Base-by-base conservation (phyloP, 2,888 invertebrate genomes). In the Dermolepida albohirtum region DNA sequence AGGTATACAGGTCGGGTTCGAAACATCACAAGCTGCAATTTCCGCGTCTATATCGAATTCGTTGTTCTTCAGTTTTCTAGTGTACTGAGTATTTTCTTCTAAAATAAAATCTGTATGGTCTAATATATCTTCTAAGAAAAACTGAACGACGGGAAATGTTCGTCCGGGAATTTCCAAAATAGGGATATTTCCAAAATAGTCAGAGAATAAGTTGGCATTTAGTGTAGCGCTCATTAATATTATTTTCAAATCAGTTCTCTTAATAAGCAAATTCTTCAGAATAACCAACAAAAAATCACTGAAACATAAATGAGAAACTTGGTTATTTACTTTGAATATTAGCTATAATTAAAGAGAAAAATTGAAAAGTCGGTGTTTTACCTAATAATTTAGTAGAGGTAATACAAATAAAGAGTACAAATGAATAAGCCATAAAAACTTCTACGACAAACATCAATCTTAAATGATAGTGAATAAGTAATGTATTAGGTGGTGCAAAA, bases 171-270 rank as follows among this genome's bases (percentile, higher is more conserved):
- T 93, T 78, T 92, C 89, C 70, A 96, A 83, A 50, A 94, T 86
- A 1, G 95, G 95, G 67, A 92, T 90, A 43, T 88, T 87, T 40
- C 87, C 87, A 81, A 97, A 97, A 82, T 97, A 97, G 51, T 89
- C 84, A 1, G 93, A 90, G 80, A 97, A 97, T 66, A 95, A 83
- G 39, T 91, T 88, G 0, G 94, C 90, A 80, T 97, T 96, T 75
- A 97, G 82, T 0, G 96, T 95, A 1, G 97, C 97, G 78, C 96
- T 96, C 97, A 97, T 97, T 5, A 97, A 85, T 76, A 97, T 89
- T 0, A 97, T 85, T 75, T 92, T 94, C 62, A 97, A 83, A 78
- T 95, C 91, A 52, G 88, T 88, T 67, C 94, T 88, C 64, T 89
- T 86, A 70, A 86, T 86, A 63, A 95, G 83, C 62, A 95, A 86